Evolutionary conservation across 2,113 vertebrate species (phyloP), one percentile per base, ranked within the genome.

Genomic region (Columba livia): DNA sequence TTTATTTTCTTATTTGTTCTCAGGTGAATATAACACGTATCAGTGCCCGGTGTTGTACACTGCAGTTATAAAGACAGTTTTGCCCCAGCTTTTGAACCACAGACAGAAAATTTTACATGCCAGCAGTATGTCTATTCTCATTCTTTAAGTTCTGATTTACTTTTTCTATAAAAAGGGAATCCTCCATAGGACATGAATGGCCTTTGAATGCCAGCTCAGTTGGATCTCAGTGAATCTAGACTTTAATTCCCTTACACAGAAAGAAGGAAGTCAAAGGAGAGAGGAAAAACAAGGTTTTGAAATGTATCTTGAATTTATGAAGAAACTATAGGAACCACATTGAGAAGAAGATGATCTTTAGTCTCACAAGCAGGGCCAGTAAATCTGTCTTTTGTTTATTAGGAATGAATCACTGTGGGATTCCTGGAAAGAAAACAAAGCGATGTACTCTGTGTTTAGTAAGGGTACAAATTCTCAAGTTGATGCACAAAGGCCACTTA

Each of bases 311-410:
- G 34, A 71, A 79, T 96, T 96, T 85, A 28, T 48, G 57, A 85
- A 60, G 47, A 54, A 96, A 88, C 24, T 36, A 47, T 47, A 93
- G 70, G 69, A 91, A 92, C 1, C 11, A 9, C 13, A 57, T 95
- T 72, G 47, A 94, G 77, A 95, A 88, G 53, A 90, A 85, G 65
- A 73, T 89, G 17, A 85, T 95, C 88, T 92, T 75, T 82, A 95
- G 79, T 53, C 92, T 95, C 50, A 80, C 65, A 96, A 97, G 93
- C 44, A 81, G 21, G 24, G 16, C 38, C 17, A 54, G 61, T 95
- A 97, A 89, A 97, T 96, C 91, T 90, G 36, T 47, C 64, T 92
- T 96, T 96, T 96, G 91, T 97, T 97, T 95, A 85, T 67, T 26
- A 83, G 91, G 88, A 97, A 97, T 88, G 80, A 95, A 94, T 89